Evolutionary conservation across 53 echinoderm and acorn worm species (phyloP).

Genomic region (Luidia sarsii): DNA sequence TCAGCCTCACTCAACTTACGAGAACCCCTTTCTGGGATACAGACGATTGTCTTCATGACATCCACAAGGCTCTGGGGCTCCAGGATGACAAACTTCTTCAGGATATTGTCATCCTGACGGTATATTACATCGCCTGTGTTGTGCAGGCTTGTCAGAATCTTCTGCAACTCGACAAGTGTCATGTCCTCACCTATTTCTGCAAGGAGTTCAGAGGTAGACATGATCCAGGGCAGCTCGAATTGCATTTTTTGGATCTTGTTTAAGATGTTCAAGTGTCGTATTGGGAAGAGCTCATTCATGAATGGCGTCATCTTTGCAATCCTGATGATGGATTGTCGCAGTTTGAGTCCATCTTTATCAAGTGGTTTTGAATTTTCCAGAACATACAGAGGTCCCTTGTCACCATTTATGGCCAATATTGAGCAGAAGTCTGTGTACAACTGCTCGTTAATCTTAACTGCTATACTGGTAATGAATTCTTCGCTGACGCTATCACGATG

Average conservation of each 20-base stretch:
- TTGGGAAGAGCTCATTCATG: slow-evolving; percentile 33
- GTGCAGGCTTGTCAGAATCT: slow-evolving; percentile 11
- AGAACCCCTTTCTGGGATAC: slow-evolving; percentile 7
- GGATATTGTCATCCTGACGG: slow-evolving; percentile 19
- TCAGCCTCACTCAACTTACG: slow-evolving; percentile 2
- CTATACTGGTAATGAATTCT: slow-evolving; percentile 10
- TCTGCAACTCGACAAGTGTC: neutral
- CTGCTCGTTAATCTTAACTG: slow-evolving; percentile 7
- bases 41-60: slow-evolving; percentile 25
- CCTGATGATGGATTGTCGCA: slow-evolving; percentile 29
- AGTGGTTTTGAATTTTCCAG: slow-evolving; percentile 44
- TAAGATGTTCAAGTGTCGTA: slow-evolving; percentile 16
- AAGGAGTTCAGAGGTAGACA: slow-evolving; percentile 7
- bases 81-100: slow-evolving; percentile 47
- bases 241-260: slow-evolving; percentile 34
- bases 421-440: slow-evolving; percentile 43
- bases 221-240: slow-evolving; percentile 21
- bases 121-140: slow-evolving; percentile 47
- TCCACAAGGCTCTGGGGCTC: slow-evolving; percentile 50
- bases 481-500: slow-evolving; percentile 29
- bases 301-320: slow-evolving; percentile 27
- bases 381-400: slow-evolving; percentile 18
- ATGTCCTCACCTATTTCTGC: slow-evolving; percentile 10
- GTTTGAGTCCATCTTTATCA: slow-evolving; percentile 23
- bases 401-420: slow-evolving; percentile 40